Base-by-base conservation (phyloP, 2,797 vertebrate species). In the Gallinago solitaria region DNA sequence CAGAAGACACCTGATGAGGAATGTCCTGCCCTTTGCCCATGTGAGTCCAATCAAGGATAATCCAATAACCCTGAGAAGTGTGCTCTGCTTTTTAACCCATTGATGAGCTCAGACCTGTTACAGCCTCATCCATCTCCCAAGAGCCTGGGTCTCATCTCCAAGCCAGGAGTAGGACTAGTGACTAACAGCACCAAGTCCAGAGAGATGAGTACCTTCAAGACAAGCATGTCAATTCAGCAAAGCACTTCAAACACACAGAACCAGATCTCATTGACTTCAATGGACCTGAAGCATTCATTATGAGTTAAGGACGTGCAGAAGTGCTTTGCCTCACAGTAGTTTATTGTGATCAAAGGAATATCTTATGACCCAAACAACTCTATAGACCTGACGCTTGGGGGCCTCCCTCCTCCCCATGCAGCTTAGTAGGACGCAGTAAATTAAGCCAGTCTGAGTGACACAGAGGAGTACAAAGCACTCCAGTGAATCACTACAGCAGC, bases 11-110 rank as follows among this genome's bases (percentile, higher is more conserved):
- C 14, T 41, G 64, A 18, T 17, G 11, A 32, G 8, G 14, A 77
- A 18, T 2, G 5, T 39, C 32, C 69, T 56, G 21, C 20, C 10
- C 30, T 43, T 47, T 35, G 53, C 21, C 28, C n/a, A 43, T 21
- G 43, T 0, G 0, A 53, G 23, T 50, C 32, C 43, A 67, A 4
- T 12, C 19, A 77, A 64, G 5, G 30, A 20, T 17, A 33, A 69
- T 7, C 61, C 41, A 75, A 45, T 23, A 43, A 17, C 27, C 7
- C 25, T 3, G 7, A 18, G 19, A 75, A 27, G 11, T 1, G 2
- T 6, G 16, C 17, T 65, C 16, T 45, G 0, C 5, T 56, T 90
- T 87, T 88, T 89, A 74, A 70, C 75, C 33, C 59, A 81, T 77
- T 63, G 24, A 33, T 27, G 7, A 48, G 8, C 19, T 5, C 6